A percentile compares a stretch with the other conserved stretches of the same genome.
Evolutionary conservation across 2,797 vertebrate species (phyloP).

Genomic region (Prunella strophiata): DNA sequence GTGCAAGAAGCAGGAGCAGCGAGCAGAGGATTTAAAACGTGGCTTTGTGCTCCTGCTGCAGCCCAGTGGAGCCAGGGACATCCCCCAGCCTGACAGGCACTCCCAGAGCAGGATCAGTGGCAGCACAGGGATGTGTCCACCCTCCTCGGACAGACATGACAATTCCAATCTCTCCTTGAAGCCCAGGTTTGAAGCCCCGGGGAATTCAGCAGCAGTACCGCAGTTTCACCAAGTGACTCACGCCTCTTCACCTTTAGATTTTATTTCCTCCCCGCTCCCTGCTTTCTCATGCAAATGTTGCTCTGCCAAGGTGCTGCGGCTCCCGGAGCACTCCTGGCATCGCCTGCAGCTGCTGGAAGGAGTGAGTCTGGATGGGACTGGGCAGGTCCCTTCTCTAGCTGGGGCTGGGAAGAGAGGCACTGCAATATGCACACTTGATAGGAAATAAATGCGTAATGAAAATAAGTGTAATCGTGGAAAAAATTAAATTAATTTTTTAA

Average conservation of each 20-base stretch:
- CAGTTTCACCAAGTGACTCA: slow-evolving; percentile 43
- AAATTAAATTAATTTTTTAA: background rate
- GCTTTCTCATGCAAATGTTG: background rate
- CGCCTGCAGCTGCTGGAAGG: background rate
- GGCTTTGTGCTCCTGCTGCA: background rate
- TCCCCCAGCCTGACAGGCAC: background rate
- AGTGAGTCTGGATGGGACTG: background rate
- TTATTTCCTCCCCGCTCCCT: background rate
- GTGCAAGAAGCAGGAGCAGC: background rate
- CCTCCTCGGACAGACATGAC: background rate
- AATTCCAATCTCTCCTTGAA: background rate
- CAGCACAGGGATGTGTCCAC: background rate
- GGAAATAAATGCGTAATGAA: background rate
- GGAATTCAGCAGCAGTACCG: background rate
- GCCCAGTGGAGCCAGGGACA: background rate
- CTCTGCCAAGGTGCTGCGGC: background rate
- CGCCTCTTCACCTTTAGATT: background rate
- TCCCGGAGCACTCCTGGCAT: background rate
- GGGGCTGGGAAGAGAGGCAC: background rate
- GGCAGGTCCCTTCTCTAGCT: background rate
- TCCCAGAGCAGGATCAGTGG: background rate
- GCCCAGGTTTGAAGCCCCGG: background rate
- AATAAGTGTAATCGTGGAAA: background rate
- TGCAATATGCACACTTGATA: background rate
- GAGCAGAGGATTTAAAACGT: background rate